A percentile compares a stretch with the other conserved stretches of the same genome.
phyloP scores from a whole-genome alignment of 1,140 invertebrate genomes.

The Mizuhopecten yessoensis region DNA sequence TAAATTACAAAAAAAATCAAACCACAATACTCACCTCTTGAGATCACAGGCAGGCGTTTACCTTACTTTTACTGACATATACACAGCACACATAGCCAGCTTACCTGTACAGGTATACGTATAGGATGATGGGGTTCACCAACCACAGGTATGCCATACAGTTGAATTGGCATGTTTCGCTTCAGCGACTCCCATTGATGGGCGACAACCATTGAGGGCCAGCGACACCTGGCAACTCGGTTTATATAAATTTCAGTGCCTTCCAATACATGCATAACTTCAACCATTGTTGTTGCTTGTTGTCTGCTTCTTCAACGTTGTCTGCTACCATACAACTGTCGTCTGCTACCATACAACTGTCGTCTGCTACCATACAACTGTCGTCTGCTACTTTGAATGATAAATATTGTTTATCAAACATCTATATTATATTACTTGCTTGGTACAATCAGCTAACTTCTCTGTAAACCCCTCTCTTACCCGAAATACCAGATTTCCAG shows the following conservation, averaged over 20 bases:
- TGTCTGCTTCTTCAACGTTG: background rate
- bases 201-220: background rate
- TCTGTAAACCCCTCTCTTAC: too few relatives aligned
- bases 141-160: background rate
- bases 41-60: background rate
- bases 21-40: background rate
- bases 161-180: background rate
- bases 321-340: background rate
- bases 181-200: slow-evolving; percentile 19
- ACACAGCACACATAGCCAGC: background rate
- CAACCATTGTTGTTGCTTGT: background rate
- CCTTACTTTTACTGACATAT: background rate
- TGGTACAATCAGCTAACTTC: too few relatives aligned
- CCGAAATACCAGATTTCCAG: too few relatives aligned
- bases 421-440: too few relatives aligned
- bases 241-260: background rate
- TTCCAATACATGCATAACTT: slow-evolving; percentile 15
- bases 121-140: background rate
- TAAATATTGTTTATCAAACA: too few relatives aligned
- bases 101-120: background rate
- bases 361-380: background rate
- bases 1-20: background rate
- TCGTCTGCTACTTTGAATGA: background rate
- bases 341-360: slow-evolving; percentile 24
- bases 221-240: slow-evolving; percentile 2